These are phyloP conservation scores for Tachina lurida DNA, from an alignment of 2,888 invertebrate genomes.

Conservation along the genomic window DNA sequence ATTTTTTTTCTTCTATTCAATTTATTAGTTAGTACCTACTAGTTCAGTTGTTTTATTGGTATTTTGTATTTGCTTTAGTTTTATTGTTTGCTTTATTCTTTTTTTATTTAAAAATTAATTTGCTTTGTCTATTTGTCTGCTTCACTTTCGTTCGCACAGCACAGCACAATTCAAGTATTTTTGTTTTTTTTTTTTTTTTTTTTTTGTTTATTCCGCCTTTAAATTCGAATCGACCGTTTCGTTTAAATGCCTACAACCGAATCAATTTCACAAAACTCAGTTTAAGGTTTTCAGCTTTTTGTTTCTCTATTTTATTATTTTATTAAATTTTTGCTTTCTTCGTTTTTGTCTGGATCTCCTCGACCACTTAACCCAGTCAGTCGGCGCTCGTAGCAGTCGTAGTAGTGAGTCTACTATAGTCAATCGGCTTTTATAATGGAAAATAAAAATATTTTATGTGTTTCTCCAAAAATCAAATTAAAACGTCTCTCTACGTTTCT, in stretches of 20 bases:
- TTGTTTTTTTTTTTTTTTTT: neutral
- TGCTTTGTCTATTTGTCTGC: conserved; percentile 34
- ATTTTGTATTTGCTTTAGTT: conserved; percentile 42
- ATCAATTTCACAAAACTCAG: conserved; percentile 75
- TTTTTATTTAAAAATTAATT: conserved; percentile 34
- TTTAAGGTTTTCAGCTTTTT: conserved; percentile 54
- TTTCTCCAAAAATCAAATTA: conserved; percentile 56
- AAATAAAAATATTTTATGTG: conserved; percentile 26
- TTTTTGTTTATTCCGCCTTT: conserved; percentile 37
- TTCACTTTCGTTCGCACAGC: conserved; percentile 10
- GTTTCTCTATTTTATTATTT: conserved; percentile 70
- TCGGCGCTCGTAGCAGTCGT: conserved; percentile 63
- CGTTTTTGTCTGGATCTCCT: conserved; percentile 43
- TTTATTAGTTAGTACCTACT: conserved; percentile 36
- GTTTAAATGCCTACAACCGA: conserved; percentile 79
- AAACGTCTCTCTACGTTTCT: conserved; percentile 45
- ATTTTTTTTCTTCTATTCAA: conserved; percentile 55
- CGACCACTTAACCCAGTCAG: conserved; percentile 54
- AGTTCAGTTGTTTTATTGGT: conserved; percentile 50
- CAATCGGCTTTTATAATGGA: conserved; percentile 61
- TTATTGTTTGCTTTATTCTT: conserved; percentile 73
- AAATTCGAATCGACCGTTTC: conserved; percentile 74
- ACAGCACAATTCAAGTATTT: conserved; percentile 41
- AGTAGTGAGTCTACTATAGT: conserved; percentile 62
- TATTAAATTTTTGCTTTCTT: conserved; percentile 28